phyloP scores from a whole-genome alignment of 2,888 invertebrate species.

The Sclerodermus sp. region DNA sequence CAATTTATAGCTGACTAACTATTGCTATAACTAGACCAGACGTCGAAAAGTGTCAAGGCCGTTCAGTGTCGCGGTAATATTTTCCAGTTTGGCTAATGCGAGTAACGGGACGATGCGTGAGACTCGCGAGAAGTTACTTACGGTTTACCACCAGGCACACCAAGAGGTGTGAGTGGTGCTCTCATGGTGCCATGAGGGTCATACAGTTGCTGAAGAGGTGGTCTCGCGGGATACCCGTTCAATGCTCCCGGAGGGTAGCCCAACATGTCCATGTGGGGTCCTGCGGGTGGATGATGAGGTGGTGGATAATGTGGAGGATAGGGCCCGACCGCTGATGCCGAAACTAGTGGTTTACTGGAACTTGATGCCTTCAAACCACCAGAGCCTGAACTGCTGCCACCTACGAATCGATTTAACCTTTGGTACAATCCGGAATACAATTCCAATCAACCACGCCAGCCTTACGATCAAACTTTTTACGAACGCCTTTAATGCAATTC shows the following conservation, averaged over 20 bases:
- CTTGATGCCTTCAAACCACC: conserved; percentile 60
- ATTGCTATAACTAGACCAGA: no score
- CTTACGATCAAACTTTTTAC: no score
- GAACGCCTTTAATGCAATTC: no score
- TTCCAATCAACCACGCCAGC: no score
- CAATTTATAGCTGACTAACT: no score
- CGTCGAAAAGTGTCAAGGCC: no score
- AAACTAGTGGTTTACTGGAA: conserved; percentile 60
- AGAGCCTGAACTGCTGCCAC: conserved; percentile 60
- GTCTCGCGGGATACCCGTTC: conserved; percentile 67
- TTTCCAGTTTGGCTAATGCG: no score
- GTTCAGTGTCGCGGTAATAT: no score
- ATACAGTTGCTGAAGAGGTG: conserved; percentile 68
- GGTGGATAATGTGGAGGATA: conserved; percentile 56
- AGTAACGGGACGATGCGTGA: no score
- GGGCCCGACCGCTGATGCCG: conserved; percentile 52
- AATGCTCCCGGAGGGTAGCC: conserved; percentile 65
- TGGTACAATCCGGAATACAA: no score
- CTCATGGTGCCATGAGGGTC: conserved; percentile 71
- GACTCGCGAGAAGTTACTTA: conserved; percentile 64
- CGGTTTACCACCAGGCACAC: conserved; percentile 83
- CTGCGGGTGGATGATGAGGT: conserved; percentile 54
- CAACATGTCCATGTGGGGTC: conserved; percentile 56
- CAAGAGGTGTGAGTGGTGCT: conserved; percentile 66
- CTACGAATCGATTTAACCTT: conserved; percentile 40